Evolutionary conservation across 2,113 vertebrate species (phyloP).

Genomic region (Tragelaphus imberbis): DNA sequence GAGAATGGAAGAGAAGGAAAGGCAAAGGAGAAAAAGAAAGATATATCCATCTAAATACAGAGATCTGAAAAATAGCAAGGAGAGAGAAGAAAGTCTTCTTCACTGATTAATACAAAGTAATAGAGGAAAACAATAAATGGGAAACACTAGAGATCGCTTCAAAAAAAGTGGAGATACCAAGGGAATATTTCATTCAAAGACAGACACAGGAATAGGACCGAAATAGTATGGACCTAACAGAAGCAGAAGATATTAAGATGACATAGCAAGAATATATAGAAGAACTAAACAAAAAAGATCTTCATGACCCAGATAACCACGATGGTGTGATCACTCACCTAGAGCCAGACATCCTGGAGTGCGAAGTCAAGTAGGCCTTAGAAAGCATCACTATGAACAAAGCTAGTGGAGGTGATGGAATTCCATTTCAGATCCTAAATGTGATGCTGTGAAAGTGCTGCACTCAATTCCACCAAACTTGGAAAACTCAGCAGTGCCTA

Average conservation of each 20-base stretch:
- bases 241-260: neutral
- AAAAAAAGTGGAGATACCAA: neutral
- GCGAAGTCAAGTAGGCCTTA: neutral
- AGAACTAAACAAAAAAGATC: neutral
- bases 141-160: neutral
- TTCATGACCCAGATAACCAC: neutral
- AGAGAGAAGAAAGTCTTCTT: neutral
- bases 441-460: neutral
- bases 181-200: neutral
- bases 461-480: neutral
- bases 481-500: neutral
- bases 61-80: neutral
- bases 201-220: neutral
- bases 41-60: neutral
- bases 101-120: neutral
- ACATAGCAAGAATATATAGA: neutral
- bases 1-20: neutral
- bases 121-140: neutral
- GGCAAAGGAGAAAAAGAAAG: neutral
- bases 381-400: neutral
- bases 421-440: neutral
- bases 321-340: neutral
- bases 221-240: neutral
- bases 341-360: neutral
- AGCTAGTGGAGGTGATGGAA: neutral